Conservation (phyloP, 1,140 invertebrate species). For the Drosophila arawakana region DNA sequence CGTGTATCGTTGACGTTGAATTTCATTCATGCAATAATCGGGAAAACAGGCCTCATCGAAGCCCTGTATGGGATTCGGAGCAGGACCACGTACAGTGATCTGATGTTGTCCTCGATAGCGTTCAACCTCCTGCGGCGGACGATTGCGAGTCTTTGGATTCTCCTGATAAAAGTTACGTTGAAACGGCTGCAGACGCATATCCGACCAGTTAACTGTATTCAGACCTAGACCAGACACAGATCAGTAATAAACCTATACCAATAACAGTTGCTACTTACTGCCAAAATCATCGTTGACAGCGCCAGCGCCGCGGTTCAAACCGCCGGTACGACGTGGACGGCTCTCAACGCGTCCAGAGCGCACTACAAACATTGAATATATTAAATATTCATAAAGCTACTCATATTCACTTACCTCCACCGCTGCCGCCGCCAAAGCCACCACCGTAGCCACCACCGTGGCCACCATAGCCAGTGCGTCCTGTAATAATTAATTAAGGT, state of each 20-base stretch:
- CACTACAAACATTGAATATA: constrained; percentile 29
- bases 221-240: constrained; percentile 39
- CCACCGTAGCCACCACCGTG: constrained; percentile 48
- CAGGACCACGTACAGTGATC: constrained; percentile 91
- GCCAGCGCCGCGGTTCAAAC: constrained; percentile 38
- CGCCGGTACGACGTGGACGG: constrained; percentile 42
- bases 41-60: constrained; percentile 94
- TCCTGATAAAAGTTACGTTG: constrained; percentile 97
- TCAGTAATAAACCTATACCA: not conserved
- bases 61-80: constrained; percentile 90
- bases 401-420: not conserved
- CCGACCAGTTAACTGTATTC: constrained; percentile 64
- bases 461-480: constrained; percentile 40
- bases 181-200: constrained; percentile 91
- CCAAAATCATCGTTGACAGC: constrained; percentile 42
- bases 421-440: constrained; percentile 45
- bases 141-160: constrained; percentile 88
- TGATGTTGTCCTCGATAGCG: constrained; percentile 89
- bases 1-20: constrained; percentile 88
- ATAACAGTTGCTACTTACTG: constrained; percentile 26
- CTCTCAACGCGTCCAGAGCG: constrained; percentile 42
- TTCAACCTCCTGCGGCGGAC: constrained; percentile 90
- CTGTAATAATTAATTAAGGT: constrained; percentile 1
- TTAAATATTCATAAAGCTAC: not conserved
- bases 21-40: constrained; percentile 89